Conservation (phyloP, 2,888 invertebrate genomes). For the Ceriagrion tenellum region DNA sequence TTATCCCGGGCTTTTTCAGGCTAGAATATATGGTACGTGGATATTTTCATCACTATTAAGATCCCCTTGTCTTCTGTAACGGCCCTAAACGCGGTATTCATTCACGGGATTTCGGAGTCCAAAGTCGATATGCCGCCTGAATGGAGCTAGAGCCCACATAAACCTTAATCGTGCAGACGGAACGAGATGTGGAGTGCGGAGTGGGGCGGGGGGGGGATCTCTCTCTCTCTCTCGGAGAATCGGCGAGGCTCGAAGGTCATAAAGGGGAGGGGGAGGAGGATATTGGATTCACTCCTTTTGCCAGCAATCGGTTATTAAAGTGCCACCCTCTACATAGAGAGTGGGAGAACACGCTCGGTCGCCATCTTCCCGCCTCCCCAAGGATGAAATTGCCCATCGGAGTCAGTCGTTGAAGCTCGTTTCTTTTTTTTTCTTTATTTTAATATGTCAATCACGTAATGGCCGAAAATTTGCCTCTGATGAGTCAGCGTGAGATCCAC, state of each 20-base stretch:
- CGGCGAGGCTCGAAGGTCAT: neutral
- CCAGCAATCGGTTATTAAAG: slow-evolving; percentile 21
- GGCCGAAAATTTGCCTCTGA: neutral
- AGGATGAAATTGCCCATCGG: slow-evolving; percentile 13
- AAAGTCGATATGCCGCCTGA: slow-evolving; percentile 32
- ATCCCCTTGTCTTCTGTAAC: neutral
- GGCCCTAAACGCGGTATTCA: neutral
- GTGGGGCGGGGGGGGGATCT: neutral
- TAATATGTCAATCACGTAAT: neutral
- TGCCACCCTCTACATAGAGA: neutral
- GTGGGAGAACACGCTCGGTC: neutral
- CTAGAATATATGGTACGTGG: neutral
- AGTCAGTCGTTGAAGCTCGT: neutral
- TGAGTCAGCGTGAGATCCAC: neutral
- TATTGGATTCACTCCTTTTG: slow-evolving; percentile 23
- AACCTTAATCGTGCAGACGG: slow-evolving; percentile 27
- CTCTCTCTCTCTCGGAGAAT: neutral
- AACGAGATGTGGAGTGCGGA: slow-evolving; percentile 1
- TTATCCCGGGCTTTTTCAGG: neutral
- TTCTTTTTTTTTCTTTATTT: neutral
- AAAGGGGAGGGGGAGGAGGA: neutral
- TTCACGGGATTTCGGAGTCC: neutral
- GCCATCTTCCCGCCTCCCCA: slow-evolving; percentile 16
- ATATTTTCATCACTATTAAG: neutral
- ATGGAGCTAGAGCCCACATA: neutral